Conservation (phyloP, 30 jellyfish, hydroid and myxozoan genomes). For the Clytia hemisphaerica region DNA sequence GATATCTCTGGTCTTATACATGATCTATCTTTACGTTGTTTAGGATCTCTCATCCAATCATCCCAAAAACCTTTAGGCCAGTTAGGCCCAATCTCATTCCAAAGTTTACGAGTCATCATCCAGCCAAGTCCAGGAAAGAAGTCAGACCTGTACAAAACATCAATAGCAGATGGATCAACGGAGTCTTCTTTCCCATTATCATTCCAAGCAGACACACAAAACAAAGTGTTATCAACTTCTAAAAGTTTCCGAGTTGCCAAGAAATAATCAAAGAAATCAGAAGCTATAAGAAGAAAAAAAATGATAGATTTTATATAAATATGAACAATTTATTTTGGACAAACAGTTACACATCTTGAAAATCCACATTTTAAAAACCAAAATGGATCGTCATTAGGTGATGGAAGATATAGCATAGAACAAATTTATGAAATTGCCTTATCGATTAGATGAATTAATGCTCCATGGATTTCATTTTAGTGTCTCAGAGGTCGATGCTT, state of each 20-base stretch:
- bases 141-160: slow-evolving; percentile 71
- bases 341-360: too few relatives aligned
- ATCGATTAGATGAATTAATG: too few relatives aligned
- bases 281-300: slow-evolving; percentile 48
- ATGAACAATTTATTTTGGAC: background rate
- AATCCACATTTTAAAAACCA: too few relatives aligned
- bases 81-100: slow-evolving; percentile 82
- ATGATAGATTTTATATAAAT: background rate
- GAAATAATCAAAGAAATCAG: slow-evolving; percentile 93
- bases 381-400: too few relatives aligned
- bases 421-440: too few relatives aligned
- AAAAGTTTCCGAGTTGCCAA: slow-evolving; percentile 87
- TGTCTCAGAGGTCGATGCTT: too few relatives aligned
- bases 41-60: slow-evolving; percentile 96
- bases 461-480: too few relatives aligned
- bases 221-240: slow-evolving; percentile 73
- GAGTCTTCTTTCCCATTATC: slow-evolving; percentile 92
- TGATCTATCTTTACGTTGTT: slow-evolving; percentile 74
- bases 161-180: slow-evolving; percentile 46
- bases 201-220: slow-evolving; percentile 98
- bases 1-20: slow-evolving; percentile 94
- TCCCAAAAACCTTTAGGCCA: slow-evolving; percentile 99
- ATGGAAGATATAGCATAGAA: too few relatives aligned
- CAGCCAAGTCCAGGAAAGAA: slow-evolving; percentile 99
- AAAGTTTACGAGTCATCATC: slow-evolving; percentile 70